Conservation (phyloP, 2,113 vertebrate genomes). For the Aegotheles bennettii region DNA sequence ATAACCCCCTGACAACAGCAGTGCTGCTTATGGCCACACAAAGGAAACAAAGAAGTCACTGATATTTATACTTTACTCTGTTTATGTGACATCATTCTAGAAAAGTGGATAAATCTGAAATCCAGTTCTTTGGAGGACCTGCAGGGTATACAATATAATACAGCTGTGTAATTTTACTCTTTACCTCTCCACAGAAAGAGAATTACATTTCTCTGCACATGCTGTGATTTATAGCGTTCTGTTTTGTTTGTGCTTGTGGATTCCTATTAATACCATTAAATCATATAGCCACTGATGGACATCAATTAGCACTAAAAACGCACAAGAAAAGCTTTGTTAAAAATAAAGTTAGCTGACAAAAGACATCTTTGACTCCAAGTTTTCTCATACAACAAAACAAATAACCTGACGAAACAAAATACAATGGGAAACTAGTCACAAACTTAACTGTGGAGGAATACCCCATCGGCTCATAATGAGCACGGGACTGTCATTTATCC, state of each 20-base stretch:
- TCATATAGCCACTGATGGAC: slow-evolving; percentile 44
- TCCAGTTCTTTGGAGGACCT: slow-evolving; percentile 3
- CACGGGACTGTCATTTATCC: neutral
- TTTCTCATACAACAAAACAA: slow-evolving; percentile 33
- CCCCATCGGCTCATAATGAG: slow-evolving; percentile 24
- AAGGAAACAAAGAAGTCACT: slow-evolving; percentile 20
- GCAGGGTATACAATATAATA: neutral
- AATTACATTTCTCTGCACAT: slow-evolving; percentile 19
- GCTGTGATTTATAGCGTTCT: neutral
- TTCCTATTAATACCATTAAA: slow-evolving; percentile 58
- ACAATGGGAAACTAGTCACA: slow-evolving; percentile 3
- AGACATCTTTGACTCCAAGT: neutral
- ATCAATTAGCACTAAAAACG: slow-evolving; percentile 47
- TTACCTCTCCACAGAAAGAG: slow-evolving; percentile 14
- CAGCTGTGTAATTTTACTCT: slow-evolving; percentile 31
- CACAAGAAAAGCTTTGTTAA: slow-evolving; percentile 42
- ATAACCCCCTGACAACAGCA: neutral
- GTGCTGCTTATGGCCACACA: neutral
- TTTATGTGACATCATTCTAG: neutral
- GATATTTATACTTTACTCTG: neutral
- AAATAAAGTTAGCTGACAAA: slow-evolving; percentile 41
- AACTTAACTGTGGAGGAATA: neutral
- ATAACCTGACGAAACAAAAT: slow-evolving; percentile 26
- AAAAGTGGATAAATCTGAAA: slow-evolving; percentile 4
- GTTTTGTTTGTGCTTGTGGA: slow-evolving; percentile 16